Percentiles rank a stretch among this genome's conserved stretches.
phyloP scores from a whole-genome alignment of 2,113 vertebrate species.

The Varanus salvator region DNA sequence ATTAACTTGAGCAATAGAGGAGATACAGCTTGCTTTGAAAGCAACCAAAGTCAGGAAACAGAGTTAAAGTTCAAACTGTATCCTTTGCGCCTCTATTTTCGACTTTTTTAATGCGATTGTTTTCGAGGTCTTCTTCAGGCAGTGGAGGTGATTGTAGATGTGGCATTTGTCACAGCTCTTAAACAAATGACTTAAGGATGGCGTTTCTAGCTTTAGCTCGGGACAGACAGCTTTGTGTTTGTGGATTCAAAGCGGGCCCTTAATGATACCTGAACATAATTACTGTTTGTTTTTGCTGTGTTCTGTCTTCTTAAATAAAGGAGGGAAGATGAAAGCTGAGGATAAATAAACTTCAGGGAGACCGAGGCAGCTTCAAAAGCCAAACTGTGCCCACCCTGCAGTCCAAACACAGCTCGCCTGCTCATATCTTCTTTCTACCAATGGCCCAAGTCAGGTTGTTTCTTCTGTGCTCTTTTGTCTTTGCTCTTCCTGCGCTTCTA shows the following conservation, averaged over 20 bases:
- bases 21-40: neutral
- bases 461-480: neutral
- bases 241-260: constrained; percentile 69
- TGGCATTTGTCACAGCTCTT: neutral
- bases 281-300: constrained; percentile 65
- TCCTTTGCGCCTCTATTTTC: constrained; percentile 32
- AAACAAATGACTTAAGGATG: constrained; percentile 53
- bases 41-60: constrained; percentile 7
- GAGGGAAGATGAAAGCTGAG: constrained; percentile 51
- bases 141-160: constrained; percentile 41
- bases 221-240: constrained; percentile 49
- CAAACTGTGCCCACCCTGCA: constrained; percentile 53
- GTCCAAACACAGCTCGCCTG: constrained; percentile 45
- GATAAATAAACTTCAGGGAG: constrained; percentile 67
- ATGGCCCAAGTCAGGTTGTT: neutral
- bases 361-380: constrained; percentile 59
- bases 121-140: constrained; percentile 5
- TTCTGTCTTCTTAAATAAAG: constrained; percentile 57
- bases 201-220: constrained; percentile 54
- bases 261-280: constrained; percentile 65
- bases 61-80: constrained; percentile 47
- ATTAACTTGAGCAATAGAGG: constrained; percentile 12
- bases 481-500: neutral
- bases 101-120: constrained; percentile 36
- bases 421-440: constrained; percentile 36